A percentile compares a stretch with the other conserved stretches of the same genome.
phyloP scores from a whole-genome alignment of 1,140 invertebrate species.

The Leucophenga varia region DNA sequence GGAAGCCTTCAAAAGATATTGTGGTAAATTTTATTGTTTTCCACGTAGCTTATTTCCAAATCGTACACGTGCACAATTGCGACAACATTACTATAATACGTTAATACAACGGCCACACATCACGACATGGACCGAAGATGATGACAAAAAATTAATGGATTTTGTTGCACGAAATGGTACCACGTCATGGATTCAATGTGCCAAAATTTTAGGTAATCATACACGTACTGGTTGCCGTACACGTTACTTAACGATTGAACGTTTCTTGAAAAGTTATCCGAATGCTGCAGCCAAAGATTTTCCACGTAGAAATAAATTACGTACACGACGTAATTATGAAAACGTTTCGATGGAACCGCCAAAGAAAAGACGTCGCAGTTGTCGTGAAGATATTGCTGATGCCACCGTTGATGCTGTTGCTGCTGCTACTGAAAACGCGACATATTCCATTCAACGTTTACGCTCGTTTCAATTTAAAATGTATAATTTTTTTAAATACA shows the following conservation, averaged over 20 bases:
- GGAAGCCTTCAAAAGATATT: constrained; percentile 61
- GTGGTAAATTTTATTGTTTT: constrained; percentile 60
- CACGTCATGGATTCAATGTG: constrained; percentile 51
- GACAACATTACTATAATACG: constrained; percentile 55
- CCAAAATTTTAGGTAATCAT: constrained; percentile 41
- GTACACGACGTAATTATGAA: too few relatives aligned
- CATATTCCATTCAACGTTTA: neutral
- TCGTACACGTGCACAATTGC: constrained; percentile 58
- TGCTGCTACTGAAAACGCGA: constrained; percentile 11
- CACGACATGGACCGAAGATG: constrained; percentile 49
- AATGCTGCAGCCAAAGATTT: constrained; percentile 25
- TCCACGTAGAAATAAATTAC: constrained; percentile 19
- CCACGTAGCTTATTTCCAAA: constrained; percentile 56
- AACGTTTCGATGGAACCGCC: too few relatives aligned
- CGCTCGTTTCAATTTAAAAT: constrained; percentile 3
- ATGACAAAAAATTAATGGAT: constrained; percentile 49
- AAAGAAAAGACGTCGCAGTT: too few relatives aligned
- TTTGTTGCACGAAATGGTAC: constrained; percentile 38
- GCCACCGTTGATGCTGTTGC: too few relatives aligned
- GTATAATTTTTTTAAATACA: constrained; percentile 20
- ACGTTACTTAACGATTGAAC: constrained; percentile 43
- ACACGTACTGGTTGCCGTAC: constrained; percentile 56
- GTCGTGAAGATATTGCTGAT: too few relatives aligned
- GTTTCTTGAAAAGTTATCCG: constrained; percentile 36
- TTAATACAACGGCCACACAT: constrained; percentile 35